Evolutionary conservation across 2,797 vertebrate genomes (phyloP), one percentile per base, ranked within the genome.

Genomic region (Dendrocincla tyrannina): DNA sequence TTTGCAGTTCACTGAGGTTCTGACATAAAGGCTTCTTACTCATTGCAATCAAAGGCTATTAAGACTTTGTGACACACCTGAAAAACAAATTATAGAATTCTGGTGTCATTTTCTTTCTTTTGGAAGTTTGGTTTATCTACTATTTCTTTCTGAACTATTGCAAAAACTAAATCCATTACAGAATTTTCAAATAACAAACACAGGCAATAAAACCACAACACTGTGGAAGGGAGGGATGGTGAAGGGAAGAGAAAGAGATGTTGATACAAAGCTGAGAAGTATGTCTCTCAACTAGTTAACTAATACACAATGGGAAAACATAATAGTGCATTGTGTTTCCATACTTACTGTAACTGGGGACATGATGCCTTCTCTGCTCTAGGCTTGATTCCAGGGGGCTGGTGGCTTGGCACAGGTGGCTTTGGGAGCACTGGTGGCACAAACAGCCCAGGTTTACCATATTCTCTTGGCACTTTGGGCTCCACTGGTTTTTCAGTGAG

Each of bases 291-390:
- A 64, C 11, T 9, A 58, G 16, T 52, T 77, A 77, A 30, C 18
- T 63, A 82, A 60, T 11, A 59, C 24, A 7, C 30, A 22, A 35
- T 1, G 24, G n/a, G 53, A 70, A 82, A 76, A 37, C 13, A 19
- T 19, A 47, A 24, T 1, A 33, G 3, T 5, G 8, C 19, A 15
- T 12, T 80, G 24, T 69, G 20, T 67, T 90, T 62, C 50, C 62
- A 39, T 68, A 98, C 99, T 99, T 99, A 99, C 99, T 99, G 98
- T 70, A 98, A 82, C 8, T 97, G 95, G 13, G 95, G 80, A 72
- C 88, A 97, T 2, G 37, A 70, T 5, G 74, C 76, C 68, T 98
- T 98, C 69, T 97, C 97, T 4, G 94, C 37, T 72, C 97, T 96
- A n/a, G 96, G 85, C 68, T 95, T 98, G 75, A 94, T 75, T 5